Conservation (phyloP, 2,888 invertebrate genomes). For the Quadriops clusia region DNA sequence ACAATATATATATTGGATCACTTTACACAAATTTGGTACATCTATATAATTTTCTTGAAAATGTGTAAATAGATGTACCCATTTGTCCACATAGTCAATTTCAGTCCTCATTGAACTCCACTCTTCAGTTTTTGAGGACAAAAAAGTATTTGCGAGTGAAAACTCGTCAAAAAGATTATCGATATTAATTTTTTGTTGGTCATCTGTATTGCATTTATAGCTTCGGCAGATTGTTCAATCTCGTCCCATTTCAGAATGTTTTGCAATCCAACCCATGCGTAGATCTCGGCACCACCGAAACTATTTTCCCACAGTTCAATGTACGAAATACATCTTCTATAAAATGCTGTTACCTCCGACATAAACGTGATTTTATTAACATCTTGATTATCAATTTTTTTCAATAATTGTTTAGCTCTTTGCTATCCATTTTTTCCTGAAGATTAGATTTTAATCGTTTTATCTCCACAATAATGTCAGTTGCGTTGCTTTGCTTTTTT, state of each 20-base stretch:
- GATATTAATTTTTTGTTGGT: slow-evolving; percentile 4
- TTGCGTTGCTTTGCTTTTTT: slow-evolving; percentile 3
- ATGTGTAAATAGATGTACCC: background rate
- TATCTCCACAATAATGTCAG: no score
- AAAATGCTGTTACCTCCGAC: slow-evolving; percentile 1
- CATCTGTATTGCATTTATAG: slow-evolving; percentile 2
- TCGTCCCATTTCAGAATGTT: no score
- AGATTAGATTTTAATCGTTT: slow-evolving; percentile 2
- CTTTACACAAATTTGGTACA: slow-evolving; percentile 2
- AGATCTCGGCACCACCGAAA: slow-evolving; percentile 3
- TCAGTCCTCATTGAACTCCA: no score
- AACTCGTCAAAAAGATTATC: slow-evolving; percentile 2
- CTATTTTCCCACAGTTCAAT: slow-evolving; percentile 5
- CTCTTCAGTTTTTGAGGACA: no score
- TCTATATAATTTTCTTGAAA: background rate
- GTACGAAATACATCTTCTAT: slow-evolving; percentile 3
- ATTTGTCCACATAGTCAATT: background rate
- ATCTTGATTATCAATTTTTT: slow-evolving; percentile 1
- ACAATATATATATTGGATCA: background rate
- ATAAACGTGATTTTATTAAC: slow-evolving; percentile 1
- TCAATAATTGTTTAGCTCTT: slow-evolving; percentile 2
- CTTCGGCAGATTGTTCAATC: no score
- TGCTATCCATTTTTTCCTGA: background rate
- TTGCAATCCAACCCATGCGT: background rate
- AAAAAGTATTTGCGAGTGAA: slow-evolving; percentile 5